Evolutionary conservation across 2,888 invertebrate species (phyloP).

Genomic region (Acheta domesticus): DNA sequence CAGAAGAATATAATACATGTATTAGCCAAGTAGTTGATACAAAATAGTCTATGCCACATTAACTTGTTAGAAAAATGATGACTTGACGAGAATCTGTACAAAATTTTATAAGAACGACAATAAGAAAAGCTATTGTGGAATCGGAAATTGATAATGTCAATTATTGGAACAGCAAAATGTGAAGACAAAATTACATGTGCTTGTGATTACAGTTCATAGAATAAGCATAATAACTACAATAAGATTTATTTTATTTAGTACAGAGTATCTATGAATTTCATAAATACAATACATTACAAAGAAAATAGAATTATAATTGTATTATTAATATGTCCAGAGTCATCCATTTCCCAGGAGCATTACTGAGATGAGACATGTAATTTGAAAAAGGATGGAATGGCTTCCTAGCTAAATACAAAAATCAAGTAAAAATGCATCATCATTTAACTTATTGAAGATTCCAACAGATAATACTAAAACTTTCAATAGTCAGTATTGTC

Average conservation of each 20-base stretch:
- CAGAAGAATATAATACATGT: too few species aligned
- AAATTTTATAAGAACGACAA: too few species aligned
- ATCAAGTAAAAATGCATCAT: background rate
- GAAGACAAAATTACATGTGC: background rate
- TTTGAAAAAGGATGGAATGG: background rate
- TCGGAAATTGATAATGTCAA: too few species aligned
- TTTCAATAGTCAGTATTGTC: background rate
- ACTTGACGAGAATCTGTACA: too few species aligned
- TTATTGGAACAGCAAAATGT: too few species aligned
- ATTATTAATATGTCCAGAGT: background rate
- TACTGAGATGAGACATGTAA: background rate
- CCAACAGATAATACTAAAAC: background rate
- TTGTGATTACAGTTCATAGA: background rate
- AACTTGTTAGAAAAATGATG: too few species aligned
- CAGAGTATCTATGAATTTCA: conserved; percentile 2
- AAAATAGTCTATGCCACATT: too few species aligned
- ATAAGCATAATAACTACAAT: background rate
- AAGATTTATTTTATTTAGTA: background rate
- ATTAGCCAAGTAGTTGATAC: too few species aligned
- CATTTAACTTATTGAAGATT: background rate
- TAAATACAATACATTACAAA: conserved; percentile 18
- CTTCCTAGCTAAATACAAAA: background rate
- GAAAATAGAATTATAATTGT: background rate
- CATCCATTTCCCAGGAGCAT: background rate
- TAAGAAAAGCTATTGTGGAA: too few species aligned